phyloP scores from a whole-genome alignment of 2,888 invertebrate genomes.

The Trichacis sp. region DNA sequence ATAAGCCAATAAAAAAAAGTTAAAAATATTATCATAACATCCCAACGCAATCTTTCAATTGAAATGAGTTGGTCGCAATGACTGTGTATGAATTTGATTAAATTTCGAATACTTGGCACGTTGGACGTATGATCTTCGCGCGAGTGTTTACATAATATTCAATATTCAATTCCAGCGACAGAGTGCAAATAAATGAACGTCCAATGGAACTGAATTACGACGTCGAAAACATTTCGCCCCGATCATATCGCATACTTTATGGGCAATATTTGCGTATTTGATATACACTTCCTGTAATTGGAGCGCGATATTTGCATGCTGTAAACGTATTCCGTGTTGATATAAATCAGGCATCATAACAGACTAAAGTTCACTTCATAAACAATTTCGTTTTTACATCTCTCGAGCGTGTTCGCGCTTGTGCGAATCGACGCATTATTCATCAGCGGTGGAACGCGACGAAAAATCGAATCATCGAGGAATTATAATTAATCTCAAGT shows the following conservation, averaged over 20 bases:
- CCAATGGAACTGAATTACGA: background rate
- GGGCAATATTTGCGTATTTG: constrained; percentile 1
- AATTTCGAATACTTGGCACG: background rate
- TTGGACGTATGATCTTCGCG: background rate
- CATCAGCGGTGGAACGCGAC: too few species aligned
- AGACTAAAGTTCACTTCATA: background rate
- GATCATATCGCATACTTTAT: background rate
- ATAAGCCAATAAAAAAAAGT: too few species aligned
- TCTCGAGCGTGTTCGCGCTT: background rate
- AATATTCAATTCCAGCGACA: background rate
- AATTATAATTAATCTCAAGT: too few species aligned
- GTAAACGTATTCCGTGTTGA: background rate
- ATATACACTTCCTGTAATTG: constrained; percentile 1
- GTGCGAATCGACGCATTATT: background rate
- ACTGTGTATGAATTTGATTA: background rate
- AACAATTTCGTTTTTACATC: background rate
- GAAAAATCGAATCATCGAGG: too few species aligned
- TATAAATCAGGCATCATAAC: background rate
- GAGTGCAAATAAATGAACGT: background rate
- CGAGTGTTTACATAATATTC: background rate
- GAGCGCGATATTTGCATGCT: background rate
- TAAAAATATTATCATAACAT: too few species aligned
- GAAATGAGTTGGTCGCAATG: background rate
- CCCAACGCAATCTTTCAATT: background rate
- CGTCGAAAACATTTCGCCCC: background rate